phyloP scores from a whole-genome alignment of 2,797 vertebrate genomes.

The Pogoniulus pusillus region DNA sequence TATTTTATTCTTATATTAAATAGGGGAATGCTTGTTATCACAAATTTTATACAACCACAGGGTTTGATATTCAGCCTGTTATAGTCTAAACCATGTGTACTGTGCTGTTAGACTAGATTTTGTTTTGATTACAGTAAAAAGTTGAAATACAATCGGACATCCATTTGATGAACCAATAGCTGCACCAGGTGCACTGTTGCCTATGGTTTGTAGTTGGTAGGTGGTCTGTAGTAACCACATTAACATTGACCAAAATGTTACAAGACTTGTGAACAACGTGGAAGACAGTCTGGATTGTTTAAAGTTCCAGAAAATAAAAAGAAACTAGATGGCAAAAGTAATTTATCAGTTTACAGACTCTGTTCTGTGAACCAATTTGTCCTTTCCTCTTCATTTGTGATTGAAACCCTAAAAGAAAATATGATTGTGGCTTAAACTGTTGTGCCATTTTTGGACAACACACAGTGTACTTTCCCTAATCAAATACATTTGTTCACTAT shows the following conservation, averaged over 20 bases:
- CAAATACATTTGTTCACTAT: neutral
- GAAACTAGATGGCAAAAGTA: neutral
- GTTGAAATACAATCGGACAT: neutral
- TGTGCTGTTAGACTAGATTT: neutral
- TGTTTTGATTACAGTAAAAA: neutral
- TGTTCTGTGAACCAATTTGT: neutral
- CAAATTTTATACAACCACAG: neutral
- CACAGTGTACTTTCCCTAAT: neutral
- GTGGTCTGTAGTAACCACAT: neutral
- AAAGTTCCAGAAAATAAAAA: neutral
- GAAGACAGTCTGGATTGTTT: neutral
- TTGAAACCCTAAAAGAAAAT: neutral
- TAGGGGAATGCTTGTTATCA: neutral
- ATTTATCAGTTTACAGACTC: neutral
- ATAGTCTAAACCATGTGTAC: neutral
- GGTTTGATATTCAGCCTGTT: neutral
- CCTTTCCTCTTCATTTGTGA: neutral
- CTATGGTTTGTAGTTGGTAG: neutral
- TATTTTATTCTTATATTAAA: neutral
- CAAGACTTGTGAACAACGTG: no score
- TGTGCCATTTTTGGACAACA: fast-evolving
- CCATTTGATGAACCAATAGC: neutral
- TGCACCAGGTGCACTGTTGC: neutral
- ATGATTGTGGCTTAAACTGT: neutral
- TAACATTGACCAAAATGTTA: no score